Base-by-base conservation (phyloP, 2,888 invertebrate species). In the Nineta flava region DNA sequence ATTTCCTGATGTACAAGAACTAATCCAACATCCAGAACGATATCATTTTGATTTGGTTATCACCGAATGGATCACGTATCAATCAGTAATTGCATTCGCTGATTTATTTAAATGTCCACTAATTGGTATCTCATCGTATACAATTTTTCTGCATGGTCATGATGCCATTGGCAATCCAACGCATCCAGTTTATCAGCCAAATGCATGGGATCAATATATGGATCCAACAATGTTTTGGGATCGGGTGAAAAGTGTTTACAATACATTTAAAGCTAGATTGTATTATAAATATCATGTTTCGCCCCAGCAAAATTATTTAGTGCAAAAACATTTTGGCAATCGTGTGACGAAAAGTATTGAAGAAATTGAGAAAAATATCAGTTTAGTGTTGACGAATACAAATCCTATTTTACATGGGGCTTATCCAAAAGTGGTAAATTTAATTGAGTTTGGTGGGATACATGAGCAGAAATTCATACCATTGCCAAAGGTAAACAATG, bases 401-500 rank as follows among this genome's bases (percentile, higher is more conserved):
- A 60, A 70, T 57, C 62, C 64, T 0, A 50, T 64, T 9, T 64
- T 62, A 59, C 60, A 58, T 26, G 57, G 55, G 1, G 63, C 62
- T 45, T 55, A 61, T n/a, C 68, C 69, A 1, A 57, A 62, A 6
- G 61, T 67, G 6, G 65, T 68, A 0, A 61, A 58, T 53, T 57
- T 67, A 5, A 52, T 68, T 7, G 64, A 62, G 43, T 58, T 66
- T 45, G 65, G 66, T 26, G 68, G 67, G 9, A 57, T 69, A 44
- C 68, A 67, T 53, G 58, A 64, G 42, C 61, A 59, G 9, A 59
- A 61, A 3, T 51, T 59, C 3, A 63, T 65, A 45, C 57, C 62
- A 16, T 54, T 70, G 19, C 66, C 68, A 3, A 48, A 61, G 57
- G 70, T 67, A 58, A 56, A n/a, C n/a, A n/a, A n/a, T n/a, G n/a